These are phyloP conservation scores for Sturnira hondurensis DNA, from an alignment of 2,113 vertebrate species.

Conservation along the genomic window DNA sequence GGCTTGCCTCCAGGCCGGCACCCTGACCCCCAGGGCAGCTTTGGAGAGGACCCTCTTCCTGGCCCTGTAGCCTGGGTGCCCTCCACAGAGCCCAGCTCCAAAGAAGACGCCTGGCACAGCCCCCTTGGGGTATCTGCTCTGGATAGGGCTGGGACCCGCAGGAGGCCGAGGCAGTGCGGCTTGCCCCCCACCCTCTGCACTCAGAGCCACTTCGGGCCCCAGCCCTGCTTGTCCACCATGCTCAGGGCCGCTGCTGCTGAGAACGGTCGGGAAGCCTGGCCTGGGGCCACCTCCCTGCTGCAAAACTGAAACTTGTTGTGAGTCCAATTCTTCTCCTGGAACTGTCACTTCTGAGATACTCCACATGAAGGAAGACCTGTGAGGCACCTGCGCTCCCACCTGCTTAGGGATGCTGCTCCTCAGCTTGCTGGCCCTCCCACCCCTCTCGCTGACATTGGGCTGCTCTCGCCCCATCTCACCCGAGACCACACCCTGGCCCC, in stretches of 20 bases:
- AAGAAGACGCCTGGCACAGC: background rate
- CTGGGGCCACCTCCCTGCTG: background rate
- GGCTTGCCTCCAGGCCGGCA: rapidly evolving
- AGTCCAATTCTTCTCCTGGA: background rate
- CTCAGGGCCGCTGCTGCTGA: too few relatives aligned
- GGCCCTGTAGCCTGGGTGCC: background rate
- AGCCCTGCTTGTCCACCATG: background rate
- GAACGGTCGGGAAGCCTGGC: background rate
- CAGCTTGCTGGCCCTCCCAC: background rate
- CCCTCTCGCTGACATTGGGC: rapidly evolving
- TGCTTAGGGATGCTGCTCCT: background rate
- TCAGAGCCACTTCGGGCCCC: background rate
- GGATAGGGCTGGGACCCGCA: background rate
- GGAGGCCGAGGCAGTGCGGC: background rate
- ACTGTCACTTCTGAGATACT: background rate
- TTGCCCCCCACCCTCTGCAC: background rate
- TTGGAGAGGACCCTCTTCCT: background rate
- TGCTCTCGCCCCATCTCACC: background rate
- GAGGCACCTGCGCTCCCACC: background rate
- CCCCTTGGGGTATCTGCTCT: too few relatives aligned
- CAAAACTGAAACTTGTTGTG: background rate
- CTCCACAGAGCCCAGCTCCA: background rate
- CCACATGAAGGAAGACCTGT: background rate
- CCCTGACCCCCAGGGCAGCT: background rate
- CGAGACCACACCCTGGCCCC: background rate